Conservation (phyloP, 1,140 invertebrate species). For the Eulimnadia texana region DNA sequence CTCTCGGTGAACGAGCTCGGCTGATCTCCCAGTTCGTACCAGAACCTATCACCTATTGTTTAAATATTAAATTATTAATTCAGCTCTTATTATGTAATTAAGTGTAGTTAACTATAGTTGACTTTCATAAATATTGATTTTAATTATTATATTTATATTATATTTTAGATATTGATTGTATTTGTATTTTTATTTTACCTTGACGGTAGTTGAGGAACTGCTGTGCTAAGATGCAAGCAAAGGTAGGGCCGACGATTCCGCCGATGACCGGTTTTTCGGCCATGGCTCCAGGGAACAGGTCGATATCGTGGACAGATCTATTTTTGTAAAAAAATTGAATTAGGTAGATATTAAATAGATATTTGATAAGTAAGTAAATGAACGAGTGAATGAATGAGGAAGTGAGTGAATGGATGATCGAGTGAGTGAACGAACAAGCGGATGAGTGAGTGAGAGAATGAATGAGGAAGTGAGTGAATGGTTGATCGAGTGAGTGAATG, state of each 20-base stretch:
- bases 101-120: neutral
- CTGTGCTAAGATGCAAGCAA: constrained; percentile 88
- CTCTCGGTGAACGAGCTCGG: constrained; percentile 54
- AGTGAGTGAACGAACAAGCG: too few species aligned
- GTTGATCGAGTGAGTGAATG: too few species aligned
- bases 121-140: neutral
- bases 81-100: constrained; percentile 6
- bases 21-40: constrained; percentile 59
- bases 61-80: constrained; percentile 19
- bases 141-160: constrained; percentile 11
- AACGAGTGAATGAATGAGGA: too few species aligned
- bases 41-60: constrained; percentile 35
- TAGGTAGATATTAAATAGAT: too few species aligned
- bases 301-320: constrained; percentile 32
- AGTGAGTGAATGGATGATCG: constrained; percentile 18
- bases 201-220: constrained; percentile 73
- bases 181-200: constrained; percentile 31
- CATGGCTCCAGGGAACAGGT: constrained; percentile 45
- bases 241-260: constrained; percentile 83
- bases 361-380: too few species aligned
- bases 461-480: constrained; percentile 16
- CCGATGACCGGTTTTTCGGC: constrained; percentile 68
- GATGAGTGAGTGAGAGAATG: too few species aligned
- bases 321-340: constrained; percentile 20
- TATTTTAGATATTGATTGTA: neutral